Evolutionary conservation across 2,113 vertebrate genomes (phyloP).

Genomic region (Mus spicilegus): DNA sequence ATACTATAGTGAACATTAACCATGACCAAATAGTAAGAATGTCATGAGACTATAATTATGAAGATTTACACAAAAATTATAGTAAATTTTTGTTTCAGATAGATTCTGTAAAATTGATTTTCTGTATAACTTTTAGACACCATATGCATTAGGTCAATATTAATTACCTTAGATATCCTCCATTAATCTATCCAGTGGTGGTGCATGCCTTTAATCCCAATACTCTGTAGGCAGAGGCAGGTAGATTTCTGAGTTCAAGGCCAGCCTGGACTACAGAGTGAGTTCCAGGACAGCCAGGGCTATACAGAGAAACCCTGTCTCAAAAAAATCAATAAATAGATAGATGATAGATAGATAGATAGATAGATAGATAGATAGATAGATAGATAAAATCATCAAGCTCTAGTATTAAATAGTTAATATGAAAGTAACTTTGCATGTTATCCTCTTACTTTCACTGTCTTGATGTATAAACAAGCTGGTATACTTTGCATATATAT

Average conservation of each 20-base stretch:
- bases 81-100: slow-evolving; percentile 44
- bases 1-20: slow-evolving; percentile 14
- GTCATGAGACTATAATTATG: background rate
- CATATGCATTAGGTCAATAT: background rate
- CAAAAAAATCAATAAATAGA: too few relatives aligned
- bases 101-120: slow-evolving; percentile 58
- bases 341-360: too few relatives aligned
- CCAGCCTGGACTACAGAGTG: too few relatives aligned
- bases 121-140: slow-evolving; percentile 5
- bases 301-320: too few relatives aligned
- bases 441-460: background rate
- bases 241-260: too few relatives aligned
- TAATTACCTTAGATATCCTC: background rate
- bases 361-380: too few relatives aligned
- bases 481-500: background rate
- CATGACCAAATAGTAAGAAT: background rate
- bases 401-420: background rate
- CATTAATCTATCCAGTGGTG: background rate
- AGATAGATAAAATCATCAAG: background rate
- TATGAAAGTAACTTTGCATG: background rate
- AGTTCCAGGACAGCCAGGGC: too few relatives aligned
- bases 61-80: slow-evolving; percentile 37
- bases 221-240: too few relatives aligned
- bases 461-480: background rate
- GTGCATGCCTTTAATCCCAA: too few relatives aligned